Percentiles rank a stretch among this genome's conserved stretches.
Conservation (phyloP, 2,797 vertebrate genomes). For the Phataginus tricuspis region DNA sequence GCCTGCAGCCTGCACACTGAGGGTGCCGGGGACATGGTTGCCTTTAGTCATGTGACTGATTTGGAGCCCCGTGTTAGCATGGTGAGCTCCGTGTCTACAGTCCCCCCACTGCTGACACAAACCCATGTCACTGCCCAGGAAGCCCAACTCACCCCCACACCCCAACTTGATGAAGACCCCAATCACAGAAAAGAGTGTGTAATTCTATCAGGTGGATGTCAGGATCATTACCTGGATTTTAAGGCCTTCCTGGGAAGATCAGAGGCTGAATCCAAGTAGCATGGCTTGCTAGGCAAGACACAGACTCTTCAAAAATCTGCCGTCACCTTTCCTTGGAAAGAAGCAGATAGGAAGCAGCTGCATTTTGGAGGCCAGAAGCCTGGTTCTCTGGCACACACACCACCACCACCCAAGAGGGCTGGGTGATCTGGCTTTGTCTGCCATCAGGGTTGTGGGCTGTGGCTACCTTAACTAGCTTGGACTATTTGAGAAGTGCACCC, state of each 20-base stretch:
- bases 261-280: background rate
- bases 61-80: background rate
- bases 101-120: background rate
- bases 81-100: background rate
- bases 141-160: background rate
- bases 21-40: background rate
- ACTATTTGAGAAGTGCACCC: background rate
- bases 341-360: background rate
- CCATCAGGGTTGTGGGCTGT: background rate
- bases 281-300: background rate
- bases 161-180: too few species aligned
- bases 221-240: background rate
- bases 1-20: background rate
- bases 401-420: background rate
- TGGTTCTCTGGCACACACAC: background rate
- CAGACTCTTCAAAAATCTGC: background rate
- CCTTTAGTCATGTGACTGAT: background rate
- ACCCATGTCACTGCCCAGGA: background rate
- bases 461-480: background rate
- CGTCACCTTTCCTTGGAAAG: background rate
- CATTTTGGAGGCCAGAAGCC: background rate
- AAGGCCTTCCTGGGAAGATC: background rate
- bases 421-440: background rate
- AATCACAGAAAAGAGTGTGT: background rate
- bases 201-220: background rate